Evolutionary conservation across 2,888 invertebrate species (phyloP), one percentile per base, ranked within the genome.

Genomic region (Orgyia antiqua): DNA sequence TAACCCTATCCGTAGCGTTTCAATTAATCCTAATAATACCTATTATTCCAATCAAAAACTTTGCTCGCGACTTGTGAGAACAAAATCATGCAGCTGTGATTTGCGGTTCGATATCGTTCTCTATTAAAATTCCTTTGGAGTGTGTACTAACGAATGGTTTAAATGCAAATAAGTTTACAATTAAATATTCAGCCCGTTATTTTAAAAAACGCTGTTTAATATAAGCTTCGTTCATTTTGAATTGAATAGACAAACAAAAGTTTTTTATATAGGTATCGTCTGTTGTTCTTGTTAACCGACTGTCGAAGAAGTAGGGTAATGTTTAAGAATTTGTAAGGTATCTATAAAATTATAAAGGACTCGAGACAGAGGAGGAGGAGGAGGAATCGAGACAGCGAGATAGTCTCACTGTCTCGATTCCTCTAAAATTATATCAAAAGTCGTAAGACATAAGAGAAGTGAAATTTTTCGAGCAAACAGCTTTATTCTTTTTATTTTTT

Each of bases 121-220:
- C 40, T 57, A 51, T 49, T 58, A 58, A 50, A 58, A 57, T 53
- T 50, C 48, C 50, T 55, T 48, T 45, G 41, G 32, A 40, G 11
- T 58, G 33, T 40, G 51, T 53, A 54, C 45, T 47, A 56, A 54
- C 43, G 54, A 61, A 62, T 57, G 58, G 58, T 68, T 68, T 65
- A 65, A 65, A 73, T 72, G 68, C 64, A 69, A 72, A 72, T 70
- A 62, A 63, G 64, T 64, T 70, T 65, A 68, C 67, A 68, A 69
- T 69, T 66, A 70, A 58, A 65, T 69, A 71, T 71, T 71, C 65
- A 62, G 58, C 49, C 57, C 58, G 53, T 62, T 62, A 65, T 63
- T 62, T 57, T 43, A 43, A 53, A 64, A 56, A 58, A 58, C 66
- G 60, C 51, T 58, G 58, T 58, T 65, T 65, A 64, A 64, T 58